Conservation (phyloP, 2,888 invertebrate species). For the Cataglyphis cursor region DNA sequence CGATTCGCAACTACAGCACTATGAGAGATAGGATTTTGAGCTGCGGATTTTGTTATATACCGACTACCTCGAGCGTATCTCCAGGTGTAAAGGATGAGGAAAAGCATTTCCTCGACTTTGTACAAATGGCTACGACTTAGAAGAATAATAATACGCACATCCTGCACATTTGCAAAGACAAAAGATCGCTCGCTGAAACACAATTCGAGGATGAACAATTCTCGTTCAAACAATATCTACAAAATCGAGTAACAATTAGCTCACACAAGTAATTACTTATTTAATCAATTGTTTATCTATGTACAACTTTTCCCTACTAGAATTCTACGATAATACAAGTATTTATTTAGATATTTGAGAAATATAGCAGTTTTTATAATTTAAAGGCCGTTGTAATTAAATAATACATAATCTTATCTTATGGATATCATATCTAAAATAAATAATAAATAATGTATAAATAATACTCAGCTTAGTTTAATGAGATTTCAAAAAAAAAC, state of each 20-base stretch:
- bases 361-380: neutral
- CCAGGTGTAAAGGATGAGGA: conserved; percentile 32
- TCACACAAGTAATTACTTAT: neutral
- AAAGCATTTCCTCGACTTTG: conserved; percentile 37
- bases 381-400: neutral
- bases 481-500: conserved; percentile 16
- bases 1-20: conserved; percentile 11
- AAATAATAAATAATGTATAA: too few species aligned
- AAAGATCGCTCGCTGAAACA: neutral
- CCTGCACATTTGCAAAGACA: conserved; percentile 15
- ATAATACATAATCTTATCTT: neutral
- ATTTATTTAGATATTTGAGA: neutral
- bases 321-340: neutral
- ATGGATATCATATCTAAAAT: neutral
- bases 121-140: conserved; percentile 43
- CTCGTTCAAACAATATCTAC: neutral
- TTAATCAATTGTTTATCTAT: neutral
- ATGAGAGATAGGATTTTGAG: conserved; percentile 39
- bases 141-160: conserved; percentile 47
- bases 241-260: neutral
- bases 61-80: conserved; percentile 1
- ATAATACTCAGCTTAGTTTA: neutral
- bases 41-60: conserved; percentile 43
- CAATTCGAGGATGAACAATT: neutral
- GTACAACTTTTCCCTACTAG: neutral